Base-by-base conservation (phyloP, 2,797 vertebrate genomes). In the Myripristis murdjan region DNA sequence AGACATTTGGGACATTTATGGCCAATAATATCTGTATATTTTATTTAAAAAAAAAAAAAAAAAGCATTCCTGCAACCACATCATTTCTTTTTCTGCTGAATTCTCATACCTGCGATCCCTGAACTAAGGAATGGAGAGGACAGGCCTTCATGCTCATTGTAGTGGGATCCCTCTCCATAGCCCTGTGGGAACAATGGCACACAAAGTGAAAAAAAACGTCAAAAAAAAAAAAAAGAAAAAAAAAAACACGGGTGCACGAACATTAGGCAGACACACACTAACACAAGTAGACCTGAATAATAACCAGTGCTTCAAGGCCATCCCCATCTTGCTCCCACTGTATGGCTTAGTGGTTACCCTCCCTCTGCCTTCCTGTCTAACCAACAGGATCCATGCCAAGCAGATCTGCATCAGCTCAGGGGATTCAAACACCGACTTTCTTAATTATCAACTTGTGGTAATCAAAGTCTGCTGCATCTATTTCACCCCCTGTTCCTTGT, bases 121-220 rank as follows among this genome's bases (percentile, higher is more conserved):
- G 97, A 94, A 78, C 95, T 96, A 89, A 99, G 96, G 90, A 99
- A 99, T 0, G 97, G 90, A 1, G 98, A 95, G 77, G 97, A 94
- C 70, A 97, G 90, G 51, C 96, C 95, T 82, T 97, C 92, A 69
- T 95, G 96, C 59, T 99, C 98, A 0, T 86, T 79, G 64, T 97
- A 99, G 93, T 97, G 98, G 48, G 97, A 66, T 1, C 96, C 95
- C 72, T 99, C 98, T 0, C 94, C 91, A 54, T 98, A 99, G 75
- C 90, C 94, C 98, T 99, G 90, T 7, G 24, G 61, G 16, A 82
- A 77, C 18, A 75, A 58, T 1, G 2, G 14, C 1, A 56, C 5
- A 48, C 9, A 79, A 24, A 77, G 5, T 72, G n/a, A n/a, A n/a
- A n/a, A n/a, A n/a, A n/a, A n/a, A n/a, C n/a, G n/a, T n/a, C n/a